Base-by-base conservation (phyloP, 2,113 vertebrate species). In the Onychorhynchus coronatus region DNA sequence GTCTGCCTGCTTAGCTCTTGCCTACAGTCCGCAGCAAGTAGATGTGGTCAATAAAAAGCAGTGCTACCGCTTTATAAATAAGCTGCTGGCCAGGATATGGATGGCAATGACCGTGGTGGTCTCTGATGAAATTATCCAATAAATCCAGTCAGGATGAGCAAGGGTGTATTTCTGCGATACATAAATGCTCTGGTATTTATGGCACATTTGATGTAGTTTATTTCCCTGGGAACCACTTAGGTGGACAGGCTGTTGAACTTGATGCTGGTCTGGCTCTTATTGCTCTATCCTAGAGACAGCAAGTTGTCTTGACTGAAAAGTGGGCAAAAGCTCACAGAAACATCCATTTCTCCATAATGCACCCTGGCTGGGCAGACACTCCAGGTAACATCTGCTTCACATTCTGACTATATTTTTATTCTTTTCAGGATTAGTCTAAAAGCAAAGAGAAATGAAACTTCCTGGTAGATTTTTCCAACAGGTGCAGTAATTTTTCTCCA, bases 311-410 rank as follows among this genome's bases (percentile, higher is more conserved):
- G 91, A 99, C 98, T 2, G 98, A 99, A 68, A 97, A 97, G 37
- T 99, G 98, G 98, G 97, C 98, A 11, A 62, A 88, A 44, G 92
- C 95, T 74, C 97, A 98, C 97, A 97, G 97, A 75, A 97, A 98
- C n/a, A 94, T 98, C 87, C 98, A 98, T 91, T 99, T 99, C 96
- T 99, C 98, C 2, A 98, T 96, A 28, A 98, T 98, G 98, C 98
- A 98, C 62, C 98, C 98, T 0, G 98, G 98, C 95, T 99, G 98
- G 98, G 98, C 98, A 7, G 98, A 99, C 95, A 99, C 98, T 14
- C 98, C 98, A 97, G 98, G 98, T 98, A 96, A 66, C 28, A 50
- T 37, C 74, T 77, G 44, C 75, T 37, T 89, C 67, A 73, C 12
- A 20, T 13, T 58, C 44, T n/a, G 11, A 53, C 37, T 71, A 0